Evolutionary conservation across 2,888 invertebrate species (phyloP).

Genomic region (Macroteleia sp.): DNA sequence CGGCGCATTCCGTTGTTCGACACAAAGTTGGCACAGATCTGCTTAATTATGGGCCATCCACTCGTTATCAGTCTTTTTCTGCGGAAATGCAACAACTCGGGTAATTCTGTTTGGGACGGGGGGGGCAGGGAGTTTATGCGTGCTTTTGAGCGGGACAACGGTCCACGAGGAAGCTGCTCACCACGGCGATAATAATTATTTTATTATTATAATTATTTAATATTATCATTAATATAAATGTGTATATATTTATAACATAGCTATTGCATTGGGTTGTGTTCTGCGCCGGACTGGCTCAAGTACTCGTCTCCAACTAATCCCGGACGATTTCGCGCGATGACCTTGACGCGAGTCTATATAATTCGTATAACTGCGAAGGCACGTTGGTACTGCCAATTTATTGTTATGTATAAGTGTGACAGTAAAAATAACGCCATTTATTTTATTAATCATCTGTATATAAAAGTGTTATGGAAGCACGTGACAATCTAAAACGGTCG

Average conservation of each 20-base stretch:
- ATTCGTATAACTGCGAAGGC: constrained; percentile 64
- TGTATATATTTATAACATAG: constrained; percentile 35
- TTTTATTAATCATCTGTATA: constrained; percentile 48
- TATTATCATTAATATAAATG: constrained; percentile 25
- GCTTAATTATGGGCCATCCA: constrained; percentile 53
- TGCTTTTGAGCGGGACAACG: background rate
- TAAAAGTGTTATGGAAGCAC: constrained; percentile 63
- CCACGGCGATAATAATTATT: constrained; percentile 20
- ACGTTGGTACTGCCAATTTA: constrained; percentile 64
- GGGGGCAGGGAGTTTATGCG: background rate
- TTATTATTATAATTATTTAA: constrained; percentile 20
- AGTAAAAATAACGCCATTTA: constrained; percentile 66
- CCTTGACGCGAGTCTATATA: constrained; percentile 25
- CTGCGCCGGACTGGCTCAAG: constrained; percentile 3
- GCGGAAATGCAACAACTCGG: constrained; percentile 31
- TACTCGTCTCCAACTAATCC: constrained; percentile 6
- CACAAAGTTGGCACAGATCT: constrained; percentile 44
- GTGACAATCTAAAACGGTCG: constrained; percentile 50
- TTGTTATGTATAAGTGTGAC: constrained; percentile 60
- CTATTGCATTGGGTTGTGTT: constrained; percentile 41
- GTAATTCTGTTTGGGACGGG: background rate
- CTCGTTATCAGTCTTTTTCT: constrained; percentile 38
- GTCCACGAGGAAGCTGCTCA: background rate
- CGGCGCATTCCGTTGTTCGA: constrained; percentile 7
- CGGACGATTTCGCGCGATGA: constrained; percentile 1